Conservation (phyloP, 2,888 invertebrate genomes). For the Stenodera caucasica region DNA sequence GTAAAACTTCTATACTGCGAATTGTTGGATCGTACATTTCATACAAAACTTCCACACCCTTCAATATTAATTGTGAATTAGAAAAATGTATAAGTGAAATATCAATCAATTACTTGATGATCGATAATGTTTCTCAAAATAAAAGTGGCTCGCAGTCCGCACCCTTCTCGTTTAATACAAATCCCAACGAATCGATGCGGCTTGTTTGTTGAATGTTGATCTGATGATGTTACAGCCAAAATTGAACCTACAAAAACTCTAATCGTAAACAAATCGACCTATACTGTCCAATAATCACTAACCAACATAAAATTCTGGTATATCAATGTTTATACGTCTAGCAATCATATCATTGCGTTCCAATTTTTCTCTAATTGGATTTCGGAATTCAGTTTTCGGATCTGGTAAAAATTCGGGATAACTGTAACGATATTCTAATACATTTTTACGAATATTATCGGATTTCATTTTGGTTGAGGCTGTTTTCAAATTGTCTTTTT, state of each 20-base stretch:
- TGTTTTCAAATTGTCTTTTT: not conserved
- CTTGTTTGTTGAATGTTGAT: conserved; percentile 83
- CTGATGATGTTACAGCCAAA: conserved; percentile 83
- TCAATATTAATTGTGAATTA: conserved; percentile 22
- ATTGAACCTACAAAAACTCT: conserved; percentile 74
- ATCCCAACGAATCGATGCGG: conserved; percentile 88
- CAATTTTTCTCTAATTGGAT: conserved; percentile 80
- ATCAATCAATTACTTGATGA: conserved; percentile 61
- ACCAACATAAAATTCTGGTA: conserved; percentile 99
- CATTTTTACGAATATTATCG: conserved; percentile 30
- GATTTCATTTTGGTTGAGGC: conserved; percentile 13
- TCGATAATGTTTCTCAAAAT: conserved; percentile 92
- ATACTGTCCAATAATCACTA: conserved; percentile 50
- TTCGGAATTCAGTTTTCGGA: conserved; percentile 76
- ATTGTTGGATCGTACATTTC: conserved; percentile 94
- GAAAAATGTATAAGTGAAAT: not conserved
- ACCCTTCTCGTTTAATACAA: conserved; percentile 82
- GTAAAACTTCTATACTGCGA: conserved; percentile 84
- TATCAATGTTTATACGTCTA: conserved; percentile 76
- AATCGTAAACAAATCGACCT: too few species aligned
- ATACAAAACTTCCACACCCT: conserved; percentile 70
- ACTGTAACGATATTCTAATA: conserved; percentile 65
- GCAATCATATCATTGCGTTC: conserved; percentile 93
- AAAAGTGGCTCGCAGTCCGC: conserved; percentile 83
- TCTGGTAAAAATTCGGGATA: conserved; percentile 95